Evolutionary conservation across 2,888 invertebrate species (phyloP).

Genomic region (Plusia festucae): DNA sequence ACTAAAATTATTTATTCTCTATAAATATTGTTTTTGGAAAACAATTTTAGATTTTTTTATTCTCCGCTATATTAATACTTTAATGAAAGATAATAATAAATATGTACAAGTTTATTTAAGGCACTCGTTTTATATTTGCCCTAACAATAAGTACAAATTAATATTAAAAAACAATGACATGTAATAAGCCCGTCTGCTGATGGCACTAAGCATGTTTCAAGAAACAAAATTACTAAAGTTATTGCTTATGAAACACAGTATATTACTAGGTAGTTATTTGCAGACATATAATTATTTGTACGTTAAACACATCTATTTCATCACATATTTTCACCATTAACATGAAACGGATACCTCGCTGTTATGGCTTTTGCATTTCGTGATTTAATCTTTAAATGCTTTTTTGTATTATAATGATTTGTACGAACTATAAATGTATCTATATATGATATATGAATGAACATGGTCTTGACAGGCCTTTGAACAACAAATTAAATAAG

Average conservation of each 20-base stretch:
- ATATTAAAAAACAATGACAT: slow-evolving; percentile 80
- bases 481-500: slow-evolving; percentile 19
- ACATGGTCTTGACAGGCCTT: slow-evolving; percentile 28
- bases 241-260: slow-evolving; percentile 78
- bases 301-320: slow-evolving; percentile 78
- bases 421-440: slow-evolving; percentile 52
- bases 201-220: slow-evolving; percentile 86
- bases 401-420: slow-evolving; percentile 60
- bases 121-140: slow-evolving; percentile 83
- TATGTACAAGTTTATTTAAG: slow-evolving; percentile 87
- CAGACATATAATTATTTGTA: slow-evolving; percentile 84
- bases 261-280: slow-evolving; percentile 79
- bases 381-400: slow-evolving; percentile 63
- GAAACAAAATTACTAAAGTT: slow-evolving; percentile 69
- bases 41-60: slow-evolving; percentile 83
- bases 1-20: slow-evolving; percentile 80
- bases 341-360: slow-evolving; percentile 58
- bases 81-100: slow-evolving; percentile 79
- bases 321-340: slow-evolving; percentile 69
- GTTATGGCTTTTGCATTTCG: slow-evolving; percentile 62
- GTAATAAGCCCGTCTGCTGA: slow-evolving; percentile 80
- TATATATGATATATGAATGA: slow-evolving; percentile 34
- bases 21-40: slow-evolving; percentile 86
- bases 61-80: slow-evolving; percentile 80
- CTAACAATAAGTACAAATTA: slow-evolving; percentile 86